Evolutionary conservation across 2,888 invertebrate species (phyloP), one percentile per base, ranked within the genome.

Genomic region (Zaprionus obscuricornis): DNA sequence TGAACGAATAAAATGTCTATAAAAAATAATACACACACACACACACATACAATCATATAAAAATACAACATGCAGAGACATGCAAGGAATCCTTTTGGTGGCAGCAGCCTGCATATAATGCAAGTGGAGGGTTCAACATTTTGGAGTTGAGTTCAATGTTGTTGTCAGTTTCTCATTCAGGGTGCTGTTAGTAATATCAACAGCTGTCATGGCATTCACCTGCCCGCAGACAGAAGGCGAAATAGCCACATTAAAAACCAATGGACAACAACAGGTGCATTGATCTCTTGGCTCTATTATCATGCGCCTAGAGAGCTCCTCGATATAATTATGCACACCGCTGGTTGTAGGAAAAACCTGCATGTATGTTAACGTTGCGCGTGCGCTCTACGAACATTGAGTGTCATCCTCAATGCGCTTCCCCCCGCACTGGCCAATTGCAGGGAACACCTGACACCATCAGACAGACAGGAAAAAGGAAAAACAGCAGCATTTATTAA

Each of bases 301-400:
- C n/a, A n/a, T n/a, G n/a, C n/a, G n/a, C n/a, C n/a, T n/a, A n/a
- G n/a, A 57, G 51, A 57, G 74, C 63, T 66, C 1, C 36, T 57
- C 78, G 78, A 79, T 66, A 75, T 77, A 79, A 77, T 79, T 79
- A 83, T 68, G 79, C 75, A n/a, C n/a, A 52, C 18, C 24, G 16
- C 22, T 18, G 46, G 36, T 3, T 8, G 7, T 55, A 66, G 52
- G 73, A 45, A 66, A 73, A 68, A 55, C 57, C 17, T 67, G 37
- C 71, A 78, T 27, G 26, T 31, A 45, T 11, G 51, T 65, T 67
- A 63, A 68, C 60, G 76, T 75, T 64, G 81, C 68, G 77, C 77
- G 69, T 77, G 77, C 76, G 79, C 68, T n/a, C n/a, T n/a, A n/a
- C n/a, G n/a, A n/a, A n/a, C 72, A 60, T 36, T 43, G 34, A 42